phyloP scores from a whole-genome alignment of 1,140 invertebrate genomes.

The Penaeus indicus region DNA sequence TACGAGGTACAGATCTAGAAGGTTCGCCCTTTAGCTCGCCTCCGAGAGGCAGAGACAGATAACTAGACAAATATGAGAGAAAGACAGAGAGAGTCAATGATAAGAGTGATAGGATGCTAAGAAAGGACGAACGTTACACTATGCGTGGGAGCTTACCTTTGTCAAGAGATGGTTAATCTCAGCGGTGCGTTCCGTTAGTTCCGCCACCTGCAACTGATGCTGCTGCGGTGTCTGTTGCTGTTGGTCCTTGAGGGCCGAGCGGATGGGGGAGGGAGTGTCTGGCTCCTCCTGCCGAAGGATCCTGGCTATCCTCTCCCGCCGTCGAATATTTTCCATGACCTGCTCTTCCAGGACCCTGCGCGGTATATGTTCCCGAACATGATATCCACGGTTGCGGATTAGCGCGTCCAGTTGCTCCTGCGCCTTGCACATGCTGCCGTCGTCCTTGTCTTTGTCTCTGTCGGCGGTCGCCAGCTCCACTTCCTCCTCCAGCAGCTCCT shows the following conservation, averaged over 20 bases:
- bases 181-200: neutral
- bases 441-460: neutral
- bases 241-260: neutral
- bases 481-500: neutral
- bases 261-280: neutral
- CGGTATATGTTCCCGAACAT: slow-evolving; percentile 61
- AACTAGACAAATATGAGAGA: no score
- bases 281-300: slow-evolving; percentile 57
- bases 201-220: neutral
- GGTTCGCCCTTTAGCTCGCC: no score
- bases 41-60: no score
- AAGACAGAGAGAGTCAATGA: neutral
- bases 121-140: neutral
- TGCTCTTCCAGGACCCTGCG: slow-evolving; percentile 60
- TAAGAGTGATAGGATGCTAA: neutral
- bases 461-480: neutral
- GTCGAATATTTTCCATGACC: slow-evolving; percentile 63
- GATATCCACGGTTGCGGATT: slow-evolving; percentile 60
- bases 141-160: slow-evolving; percentile 29
- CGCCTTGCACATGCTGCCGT: slow-evolving; percentile 21
- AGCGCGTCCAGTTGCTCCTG: slow-evolving; percentile 60
- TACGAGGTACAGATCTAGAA: no score
- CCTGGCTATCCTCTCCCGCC: slow-evolving; percentile 61
- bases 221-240: neutral
- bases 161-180: slow-evolving; percentile 50